These are phyloP conservation scores for Adoxophyes honmai DNA, from an alignment of 1,140 invertebrate genomes.

Conservation along the genomic window DNA sequence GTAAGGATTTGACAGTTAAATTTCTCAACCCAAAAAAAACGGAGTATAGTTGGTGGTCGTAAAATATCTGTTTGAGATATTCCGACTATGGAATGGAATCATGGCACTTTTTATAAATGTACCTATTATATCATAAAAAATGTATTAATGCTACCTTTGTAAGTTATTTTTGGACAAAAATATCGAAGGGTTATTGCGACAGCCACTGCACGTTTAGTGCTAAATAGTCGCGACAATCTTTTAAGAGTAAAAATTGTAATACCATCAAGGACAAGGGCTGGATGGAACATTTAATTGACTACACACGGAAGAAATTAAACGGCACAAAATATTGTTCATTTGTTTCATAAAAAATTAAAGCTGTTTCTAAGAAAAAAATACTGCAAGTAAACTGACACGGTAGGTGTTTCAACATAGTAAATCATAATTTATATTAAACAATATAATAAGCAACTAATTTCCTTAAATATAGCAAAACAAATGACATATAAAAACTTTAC, in stretches of 20 bases:
- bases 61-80: not conserved
- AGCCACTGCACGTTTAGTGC: too few species aligned
- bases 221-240: too few species aligned
- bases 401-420: not conserved
- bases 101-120: not conserved
- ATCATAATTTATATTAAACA: too few species aligned
- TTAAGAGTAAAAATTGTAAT: too few species aligned
- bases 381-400: not conserved
- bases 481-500: not conserved
- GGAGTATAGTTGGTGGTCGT: too few species aligned
- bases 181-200: too few species aligned
- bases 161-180: too few species aligned
- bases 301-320: not conserved
- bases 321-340: not conserved
- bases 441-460: not conserved
- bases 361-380: not conserved
- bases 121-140: too few species aligned
- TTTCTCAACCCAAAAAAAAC: too few species aligned
- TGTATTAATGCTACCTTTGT: too few species aligned
- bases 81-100: not conserved
- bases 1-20: too few species aligned
- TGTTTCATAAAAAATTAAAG: not conserved
- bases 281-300: conserved; percentile 8
- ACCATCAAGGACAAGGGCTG: not conserved
- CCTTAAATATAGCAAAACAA: not conserved